These are phyloP conservation scores for Siniperca obscura DNA, from an alignment of 2,797 vertebrate genomes.

Conservation along the genomic window DNA sequence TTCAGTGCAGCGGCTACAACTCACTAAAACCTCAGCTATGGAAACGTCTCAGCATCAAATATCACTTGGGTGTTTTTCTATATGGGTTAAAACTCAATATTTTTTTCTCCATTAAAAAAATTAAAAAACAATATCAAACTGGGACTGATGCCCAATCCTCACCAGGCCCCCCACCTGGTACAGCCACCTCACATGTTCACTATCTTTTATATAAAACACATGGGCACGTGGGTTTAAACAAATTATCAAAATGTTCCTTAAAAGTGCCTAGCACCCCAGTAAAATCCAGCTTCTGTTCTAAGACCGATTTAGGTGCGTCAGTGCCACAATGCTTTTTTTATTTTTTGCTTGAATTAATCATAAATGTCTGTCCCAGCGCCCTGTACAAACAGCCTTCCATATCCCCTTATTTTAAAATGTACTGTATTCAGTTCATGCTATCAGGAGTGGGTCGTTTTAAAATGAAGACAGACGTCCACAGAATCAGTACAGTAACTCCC, in stretches of 20 bases:
- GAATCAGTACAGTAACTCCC: slow-evolving; percentile 30
- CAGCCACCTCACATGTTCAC: background rate
- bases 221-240: background rate
- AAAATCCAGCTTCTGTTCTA: background rate
- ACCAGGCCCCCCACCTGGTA: background rate
- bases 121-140: background rate
- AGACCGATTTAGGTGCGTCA: slow-evolving; percentile 5
- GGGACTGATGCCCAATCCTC: background rate
- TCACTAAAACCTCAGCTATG: background rate
- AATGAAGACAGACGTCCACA: background rate
- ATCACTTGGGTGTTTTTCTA: background rate
- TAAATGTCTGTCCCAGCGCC: background rate
- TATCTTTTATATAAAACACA: background rate
- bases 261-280: background rate
- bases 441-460: background rate
- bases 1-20: background rate
- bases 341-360: background rate
- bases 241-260: background rate
- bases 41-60: background rate
- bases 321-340: slow-evolving; percentile 5
- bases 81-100: too few relatives aligned
- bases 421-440: slow-evolving; percentile 1
- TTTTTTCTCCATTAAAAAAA: background rate
- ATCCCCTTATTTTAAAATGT: background rate
- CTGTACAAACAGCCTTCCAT: background rate